phyloP scores from a whole-genome alignment of 2,888 invertebrate genomes.

The Amphipoea oculea region DNA sequence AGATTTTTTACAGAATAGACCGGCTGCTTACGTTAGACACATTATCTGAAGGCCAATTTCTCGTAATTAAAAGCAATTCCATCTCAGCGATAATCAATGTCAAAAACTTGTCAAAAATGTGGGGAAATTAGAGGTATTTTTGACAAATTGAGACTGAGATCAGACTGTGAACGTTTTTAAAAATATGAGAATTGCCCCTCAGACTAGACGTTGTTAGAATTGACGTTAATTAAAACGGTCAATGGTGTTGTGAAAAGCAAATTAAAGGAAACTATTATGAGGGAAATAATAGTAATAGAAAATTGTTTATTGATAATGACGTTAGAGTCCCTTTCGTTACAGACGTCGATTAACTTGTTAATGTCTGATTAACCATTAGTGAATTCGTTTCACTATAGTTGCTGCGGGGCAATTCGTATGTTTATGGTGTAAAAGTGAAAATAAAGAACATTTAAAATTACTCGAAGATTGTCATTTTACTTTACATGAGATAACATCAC shows the following conservation, averaged over 20 bases:
- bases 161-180: no score
- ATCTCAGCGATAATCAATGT: no score
- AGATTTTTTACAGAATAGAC: no score
- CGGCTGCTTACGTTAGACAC: no score
- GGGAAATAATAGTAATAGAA: neutral
- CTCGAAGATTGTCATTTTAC: neutral
- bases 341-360: constrained; percentile 15
- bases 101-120: no score
- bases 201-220: no score
- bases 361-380: neutral
- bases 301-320: constrained; percentile 3
- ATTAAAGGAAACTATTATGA: neutral
- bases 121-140: no score
- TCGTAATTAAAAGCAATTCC: no score
- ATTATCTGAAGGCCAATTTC: no score
- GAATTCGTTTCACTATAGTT: neutral
- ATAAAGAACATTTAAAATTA: neutral
- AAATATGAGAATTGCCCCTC: no score
- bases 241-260: no score
- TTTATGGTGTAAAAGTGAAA: neutral
- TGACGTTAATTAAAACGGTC: neutral
- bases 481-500: neutral
- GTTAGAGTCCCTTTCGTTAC: neutral
- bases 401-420: neutral
- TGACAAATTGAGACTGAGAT: no score